Base-by-base conservation (phyloP, 2,888 invertebrate species). In the Amphimallon solstitiale region DNA sequence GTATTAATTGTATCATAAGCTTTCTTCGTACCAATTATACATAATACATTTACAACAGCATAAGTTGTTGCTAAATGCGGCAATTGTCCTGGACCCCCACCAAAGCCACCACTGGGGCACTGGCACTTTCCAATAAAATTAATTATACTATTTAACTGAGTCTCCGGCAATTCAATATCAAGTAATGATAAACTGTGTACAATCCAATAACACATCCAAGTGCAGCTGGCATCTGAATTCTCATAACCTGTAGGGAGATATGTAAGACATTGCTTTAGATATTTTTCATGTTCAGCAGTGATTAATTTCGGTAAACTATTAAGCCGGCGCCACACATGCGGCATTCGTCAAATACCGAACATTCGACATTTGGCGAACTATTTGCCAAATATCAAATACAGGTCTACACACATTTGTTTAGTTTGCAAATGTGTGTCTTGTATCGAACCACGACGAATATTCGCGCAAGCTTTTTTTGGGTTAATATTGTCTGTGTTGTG, bases 181-280 rank as follows among this genome's bases (percentile, higher is more conserved):
- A 96, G 82, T 69, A 98, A 84, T 79, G 93, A 90, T 37, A 98
- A 85, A 3, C 95, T 89, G 84, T 99, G 97, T 35, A 98, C 82
- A 69, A 94, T 95, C 99, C 99, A 99, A 80, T 97, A 99, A 76
- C 95, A 91, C 68, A 98, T 85, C 99, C 99, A 99, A 5, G 98
- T 91, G 75, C 97, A 89, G 81, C 97, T 98, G 7, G 95, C 93
- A 86, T 99, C 98, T 71, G 99, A 84, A 77, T 90, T 89, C 88
- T 90, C 89, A 78, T 94, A 95, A 68, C 87, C 86, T 67, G 85
- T 83, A 45, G 92, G 90, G 72, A 96, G 83, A 75, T 86, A 83
- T 46, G 84, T 84, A 19, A 96, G 79, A 76, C 90, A 91, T 72
- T 86, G 86, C 74, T 89, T 88, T 63, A 96, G 84, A 79, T 89